A percentile compares a stretch with the other conserved stretches of the same genome.
These are phyloP conservation scores for Sebastes steindachneri DNA, from an alignment of 2,797 vertebrate genomes.

Conservation along the genomic window DNA sequence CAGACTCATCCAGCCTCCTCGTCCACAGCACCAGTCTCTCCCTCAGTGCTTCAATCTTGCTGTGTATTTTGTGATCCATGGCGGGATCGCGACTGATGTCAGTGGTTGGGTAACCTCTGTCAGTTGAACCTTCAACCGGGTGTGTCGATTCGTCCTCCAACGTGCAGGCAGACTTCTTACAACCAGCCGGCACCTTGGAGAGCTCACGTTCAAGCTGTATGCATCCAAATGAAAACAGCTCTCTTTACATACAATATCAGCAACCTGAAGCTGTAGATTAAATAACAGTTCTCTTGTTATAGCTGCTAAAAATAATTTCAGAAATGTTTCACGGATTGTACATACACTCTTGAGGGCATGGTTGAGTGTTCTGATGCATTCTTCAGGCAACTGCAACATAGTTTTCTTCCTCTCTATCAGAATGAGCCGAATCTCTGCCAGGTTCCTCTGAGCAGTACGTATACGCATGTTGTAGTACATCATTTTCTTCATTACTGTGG, in stretches of 20 bases:
- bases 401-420: conserved; percentile 82
- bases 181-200: conserved; percentile 48
- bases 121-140: conserved; percentile 12
- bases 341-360: conserved; percentile 86
- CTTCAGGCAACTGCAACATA: conserved; percentile 81
- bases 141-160: conserved; percentile 17
- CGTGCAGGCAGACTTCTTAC: conserved; percentile 49
- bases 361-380: conserved; percentile 83
- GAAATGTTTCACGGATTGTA: neutral
- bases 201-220: conserved; percentile 84
- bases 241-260: neutral
- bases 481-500: conserved; percentile 89
- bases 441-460: conserved; percentile 80
- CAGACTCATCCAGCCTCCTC: conserved; percentile 81
- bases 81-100: conserved; percentile 47
- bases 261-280: neutral
- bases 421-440: conserved; percentile 78
- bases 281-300: neutral
- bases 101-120: conserved; percentile 33
- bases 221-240: conserved; percentile 4
- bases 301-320: neutral
- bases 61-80: conserved; percentile 73
- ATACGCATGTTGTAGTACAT: conserved; percentile 94
- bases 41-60: conserved; percentile 81
- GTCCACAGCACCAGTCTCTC: conserved; percentile 82